A percentile compares a stretch with the other conserved stretches of the same genome.
phyloP scores from a whole-genome alignment of 2,797 vertebrate species.

The Bryconaethiops microstoma region DNA sequence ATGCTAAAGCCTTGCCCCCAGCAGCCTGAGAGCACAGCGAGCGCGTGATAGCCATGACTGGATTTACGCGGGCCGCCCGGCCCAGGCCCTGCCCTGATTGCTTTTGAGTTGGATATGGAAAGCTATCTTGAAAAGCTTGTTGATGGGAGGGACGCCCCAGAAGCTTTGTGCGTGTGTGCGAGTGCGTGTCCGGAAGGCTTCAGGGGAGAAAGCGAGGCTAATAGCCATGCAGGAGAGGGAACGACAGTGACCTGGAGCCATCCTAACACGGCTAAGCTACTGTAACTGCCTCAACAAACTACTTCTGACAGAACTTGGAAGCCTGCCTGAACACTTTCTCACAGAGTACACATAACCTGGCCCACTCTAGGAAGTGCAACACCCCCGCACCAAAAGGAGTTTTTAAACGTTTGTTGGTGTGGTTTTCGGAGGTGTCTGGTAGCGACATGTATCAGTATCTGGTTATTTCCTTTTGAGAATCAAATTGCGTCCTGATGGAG shows the following conservation, averaged over 20 bases:
- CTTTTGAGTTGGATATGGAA: constrained; percentile 74
- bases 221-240: constrained; percentile 58
- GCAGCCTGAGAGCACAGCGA: constrained; percentile 72
- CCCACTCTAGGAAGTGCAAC: constrained; percentile 6
- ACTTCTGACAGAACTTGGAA: constrained; percentile 38
- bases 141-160: constrained; percentile 49
- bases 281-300: constrained; percentile 40
- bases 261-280: constrained; percentile 51
- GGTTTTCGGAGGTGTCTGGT: neutral
- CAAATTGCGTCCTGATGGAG: no score
- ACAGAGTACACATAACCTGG: constrained; percentile 19
- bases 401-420: constrained; percentile 4
- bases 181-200: constrained; percentile 30
- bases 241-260: constrained; percentile 71
- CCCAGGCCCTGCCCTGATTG: constrained; percentile 78
- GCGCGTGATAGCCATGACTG: constrained; percentile 81
- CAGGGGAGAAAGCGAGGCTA: constrained; percentile 40
- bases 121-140: constrained; percentile 64
- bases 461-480: no score
- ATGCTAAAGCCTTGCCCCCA: constrained; percentile 73
- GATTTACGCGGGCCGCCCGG: constrained; percentile 81
- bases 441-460: neutral
- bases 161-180: constrained; percentile 33
- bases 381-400: neutral
- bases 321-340: constrained; percentile 30